These are phyloP conservation scores for Artemia sp. DNA, from an alignment of 2,888 invertebrate species.

Conservation along the genomic window DNA sequence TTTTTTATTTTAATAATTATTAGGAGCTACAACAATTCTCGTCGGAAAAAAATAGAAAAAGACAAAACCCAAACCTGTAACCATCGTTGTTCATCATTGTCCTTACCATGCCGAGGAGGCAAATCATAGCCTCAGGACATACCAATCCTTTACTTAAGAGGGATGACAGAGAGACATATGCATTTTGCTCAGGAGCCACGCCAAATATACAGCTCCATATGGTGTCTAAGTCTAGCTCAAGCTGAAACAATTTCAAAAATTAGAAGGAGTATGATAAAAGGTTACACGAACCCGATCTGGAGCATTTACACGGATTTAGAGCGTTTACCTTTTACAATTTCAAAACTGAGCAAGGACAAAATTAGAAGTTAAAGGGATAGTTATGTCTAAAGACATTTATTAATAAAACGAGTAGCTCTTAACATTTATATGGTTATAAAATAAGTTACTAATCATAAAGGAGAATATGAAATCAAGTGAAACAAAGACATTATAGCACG, in stretches of 20 bases:
- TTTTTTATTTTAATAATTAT: no score
- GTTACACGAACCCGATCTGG: constrained; percentile 5
- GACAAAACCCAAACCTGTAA: neutral
- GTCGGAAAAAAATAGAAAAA: neutral
- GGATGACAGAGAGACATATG: constrained; percentile 43
- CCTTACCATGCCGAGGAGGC: constrained; percentile 66
- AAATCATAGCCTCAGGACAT: constrained; percentile 78
- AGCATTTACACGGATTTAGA: neutral
- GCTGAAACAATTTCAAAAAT: constrained; percentile 21
- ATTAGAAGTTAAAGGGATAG: no score
- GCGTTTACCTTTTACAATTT: no score
- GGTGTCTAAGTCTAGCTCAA: constrained; percentile 50
- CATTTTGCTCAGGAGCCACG: constrained; percentile 36
- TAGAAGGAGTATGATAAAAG: constrained; percentile 15
- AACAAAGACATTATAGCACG: no score
- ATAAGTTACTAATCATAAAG: no score
- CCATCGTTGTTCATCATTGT: constrained; percentile 46
- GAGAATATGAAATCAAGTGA: no score
- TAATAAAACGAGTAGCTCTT: no score
- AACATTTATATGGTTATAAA: no score
- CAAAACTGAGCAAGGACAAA: no score
- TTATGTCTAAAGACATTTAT: no score
- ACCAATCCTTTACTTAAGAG: constrained; percentile 52
- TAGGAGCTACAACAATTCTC: no score
- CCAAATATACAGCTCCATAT: constrained; percentile 94